A percentile compares a stretch with the other conserved stretches of the same genome.
Conservation (phyloP, 1,140 invertebrate species). For the Heliconius congener region DNA sequence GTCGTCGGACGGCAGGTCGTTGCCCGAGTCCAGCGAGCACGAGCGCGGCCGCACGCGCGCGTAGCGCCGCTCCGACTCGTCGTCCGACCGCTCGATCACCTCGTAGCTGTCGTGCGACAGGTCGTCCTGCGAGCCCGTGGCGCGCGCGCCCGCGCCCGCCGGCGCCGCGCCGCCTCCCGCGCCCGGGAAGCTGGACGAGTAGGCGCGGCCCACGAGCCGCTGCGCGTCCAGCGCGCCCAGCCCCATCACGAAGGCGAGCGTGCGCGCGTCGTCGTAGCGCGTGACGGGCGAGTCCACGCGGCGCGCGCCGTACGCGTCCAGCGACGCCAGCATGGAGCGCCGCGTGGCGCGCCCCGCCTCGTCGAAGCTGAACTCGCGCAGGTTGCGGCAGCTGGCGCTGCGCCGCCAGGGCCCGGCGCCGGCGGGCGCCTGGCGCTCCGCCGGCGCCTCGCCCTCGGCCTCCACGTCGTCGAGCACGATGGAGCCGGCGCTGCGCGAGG, state of each 20-base stretch:
- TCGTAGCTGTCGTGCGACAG: conserved; percentile 94
- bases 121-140: conserved; percentile 91
- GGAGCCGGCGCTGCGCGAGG: conserved; percentile 62
- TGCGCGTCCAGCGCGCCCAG: conserved; percentile 82
- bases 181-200: conserved; percentile 92
- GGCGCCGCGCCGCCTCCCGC: conserved; percentile 87
- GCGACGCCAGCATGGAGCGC: conserved; percentile 55
- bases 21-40: conserved; percentile 86
- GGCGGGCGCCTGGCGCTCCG: conserved; percentile 30
- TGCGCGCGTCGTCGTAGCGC: conserved; percentile 87
- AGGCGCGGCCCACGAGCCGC: conserved; percentile 84
- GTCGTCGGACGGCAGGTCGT: conserved; percentile 85
- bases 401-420: conserved; percentile 76
- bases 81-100: conserved; percentile 88
- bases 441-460: conserved; percentile 23
- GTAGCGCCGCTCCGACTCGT: conserved; percentile 76
- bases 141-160: conserved; percentile 84
- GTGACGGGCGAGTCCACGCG: conserved; percentile 88
- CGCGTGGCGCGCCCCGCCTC: conserved; percentile 83
- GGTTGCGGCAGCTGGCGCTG: conserved; percentile 89
- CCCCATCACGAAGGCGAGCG: conserved; percentile 61
- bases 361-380: conserved; percentile 88
- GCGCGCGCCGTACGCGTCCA: conserved; percentile 59
- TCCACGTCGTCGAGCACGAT: conserved; percentile 55
- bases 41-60: conserved; percentile 80